Evolutionary conservation across 2,113 vertebrate species (phyloP), one percentile per base, ranked within the genome.

Genomic region (Mystacornis crossleyi): DNA sequence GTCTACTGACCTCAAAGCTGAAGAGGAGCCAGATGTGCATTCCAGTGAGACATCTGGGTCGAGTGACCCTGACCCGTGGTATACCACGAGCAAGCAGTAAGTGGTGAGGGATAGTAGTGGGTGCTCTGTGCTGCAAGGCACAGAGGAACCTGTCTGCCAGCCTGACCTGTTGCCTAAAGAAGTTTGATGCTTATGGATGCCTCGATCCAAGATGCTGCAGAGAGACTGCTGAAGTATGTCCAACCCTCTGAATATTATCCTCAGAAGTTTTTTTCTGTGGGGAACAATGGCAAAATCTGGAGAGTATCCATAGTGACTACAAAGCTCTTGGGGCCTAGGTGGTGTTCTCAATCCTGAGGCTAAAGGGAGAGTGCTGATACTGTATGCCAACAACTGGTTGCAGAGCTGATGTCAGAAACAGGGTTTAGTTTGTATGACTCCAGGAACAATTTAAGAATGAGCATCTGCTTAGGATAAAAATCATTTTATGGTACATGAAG

Each of bases 101-200:
- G 12, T 13, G 19, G 4, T 0, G 2, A 57, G 26, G 20, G 10
- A 31, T 8, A 6, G 14, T 6, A n/a, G 19, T 4, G 4, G 8
- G 14, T n/a, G n/a, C 29, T 14, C n/a, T n/a, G n/a, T 62, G 16
- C 19, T 24, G 20, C 43, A 58, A 48, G 48, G 17, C 26, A 53
- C 23, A 42, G 58, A 43, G 18, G 16, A 62, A 34, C 14, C n/a
- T 28, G 12, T 19, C 28, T 36, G 8, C 20, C n/a, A 62, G 38
- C 14, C 31, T 67, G 47, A 57, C 8, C n/a, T 47, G 20, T 3
- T 45, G 11, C 34, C 43, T 74, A 8, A 48, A 72, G 34, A 48
- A 50, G 3, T 66, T 86, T 48, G 7, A 6, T 58, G 50, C 12
- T 71, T 61, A 13, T 4, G 3, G 2, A 10, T 77, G 13, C 29